phyloP scores from a whole-genome alignment of 1,140 invertebrate species.

The Hydropsyche tenuis region DNA sequence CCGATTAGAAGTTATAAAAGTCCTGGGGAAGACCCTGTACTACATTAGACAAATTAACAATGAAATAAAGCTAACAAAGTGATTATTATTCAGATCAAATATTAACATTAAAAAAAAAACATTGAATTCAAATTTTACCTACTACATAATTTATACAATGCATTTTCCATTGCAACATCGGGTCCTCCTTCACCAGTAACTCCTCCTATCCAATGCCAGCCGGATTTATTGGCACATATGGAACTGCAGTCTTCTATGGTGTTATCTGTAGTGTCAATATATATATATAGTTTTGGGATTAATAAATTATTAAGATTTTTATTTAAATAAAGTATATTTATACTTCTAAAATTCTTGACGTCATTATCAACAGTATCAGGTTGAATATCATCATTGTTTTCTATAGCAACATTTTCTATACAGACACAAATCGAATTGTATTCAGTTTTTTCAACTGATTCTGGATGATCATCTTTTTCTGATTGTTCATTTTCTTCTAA shows the following conservation, averaged over 20 bases:
- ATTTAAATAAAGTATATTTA: too few species aligned
- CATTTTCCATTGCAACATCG: conserved; percentile 68
- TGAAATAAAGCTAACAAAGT: conserved; percentile 39
- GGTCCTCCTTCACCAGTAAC: conserved; percentile 69
- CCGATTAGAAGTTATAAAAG: too few species aligned
- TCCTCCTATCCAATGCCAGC: conserved; percentile 84
- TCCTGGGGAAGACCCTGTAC: too few species aligned
- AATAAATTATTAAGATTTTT: too few species aligned
- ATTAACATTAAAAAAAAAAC: conserved; percentile 10
- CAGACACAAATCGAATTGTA: too few species aligned
- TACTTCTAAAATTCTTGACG: too few species aligned
- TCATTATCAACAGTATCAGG: too few species aligned
- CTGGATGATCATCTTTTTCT: conserved; percentile 65
- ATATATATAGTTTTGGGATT: too few species aligned
- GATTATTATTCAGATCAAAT: not conserved
- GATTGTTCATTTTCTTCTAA: conserved; percentile 62
- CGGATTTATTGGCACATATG: conserved; percentile 69
- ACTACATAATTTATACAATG: conserved; percentile 79
- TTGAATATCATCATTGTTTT: too few species aligned
- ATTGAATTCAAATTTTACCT: conserved; percentile 64
- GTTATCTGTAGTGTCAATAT: too few species aligned
- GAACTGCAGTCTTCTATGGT: conserved; percentile 58
- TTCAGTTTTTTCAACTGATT: conserved; percentile 44
- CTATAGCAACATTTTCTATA: conserved; percentile 35
- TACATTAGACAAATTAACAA: too few species aligned